Percentiles rank a stretch among this genome's conserved stretches.
Evolutionary conservation across 2,113 vertebrate genomes (phyloP).

Genomic region (Rhinolophus ferrumequinum): DNA sequence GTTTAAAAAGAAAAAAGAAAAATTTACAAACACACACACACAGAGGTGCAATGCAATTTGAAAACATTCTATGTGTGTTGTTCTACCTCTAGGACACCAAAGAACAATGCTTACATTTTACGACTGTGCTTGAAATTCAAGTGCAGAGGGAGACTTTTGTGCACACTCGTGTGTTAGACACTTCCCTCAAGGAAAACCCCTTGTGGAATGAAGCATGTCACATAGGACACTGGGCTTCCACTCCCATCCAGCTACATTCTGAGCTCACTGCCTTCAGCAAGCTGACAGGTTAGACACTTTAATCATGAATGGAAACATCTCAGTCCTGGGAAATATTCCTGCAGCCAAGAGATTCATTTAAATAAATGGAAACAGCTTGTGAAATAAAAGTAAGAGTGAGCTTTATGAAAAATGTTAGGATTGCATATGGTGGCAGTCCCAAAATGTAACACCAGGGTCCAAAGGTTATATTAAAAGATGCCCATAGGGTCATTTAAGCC

Average conservation of each 20-base stretch:
- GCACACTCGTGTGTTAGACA: neutral
- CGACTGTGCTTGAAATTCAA: neutral
- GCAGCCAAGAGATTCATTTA: conserved; percentile 36
- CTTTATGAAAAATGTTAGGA: neutral
- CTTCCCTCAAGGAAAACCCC: neutral
- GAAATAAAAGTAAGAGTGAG: conserved; percentile 21
- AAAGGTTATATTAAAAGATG: neutral
- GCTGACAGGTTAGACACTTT: neutral
- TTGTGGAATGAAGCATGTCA: neutral
- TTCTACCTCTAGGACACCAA: neutral
- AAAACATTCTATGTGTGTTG: neutral
- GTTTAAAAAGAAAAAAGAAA: neutral
- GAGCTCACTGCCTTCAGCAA: neutral
- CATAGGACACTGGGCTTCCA: neutral
- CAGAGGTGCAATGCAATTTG: neutral
- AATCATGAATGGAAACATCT: neutral
- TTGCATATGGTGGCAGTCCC: neutral
- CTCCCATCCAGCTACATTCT: neutral
- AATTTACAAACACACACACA: too few relatives aligned
- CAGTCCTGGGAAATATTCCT: conserved; percentile 9
- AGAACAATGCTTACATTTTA: neutral
- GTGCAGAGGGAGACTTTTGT: neutral
- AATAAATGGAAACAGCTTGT: conserved; percentile 37
- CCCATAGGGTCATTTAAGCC: neutral
- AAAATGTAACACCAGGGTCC: neutral